Base-by-base conservation (phyloP, 2,888 invertebrate species). In the Ichneumoninae sp. region DNA sequence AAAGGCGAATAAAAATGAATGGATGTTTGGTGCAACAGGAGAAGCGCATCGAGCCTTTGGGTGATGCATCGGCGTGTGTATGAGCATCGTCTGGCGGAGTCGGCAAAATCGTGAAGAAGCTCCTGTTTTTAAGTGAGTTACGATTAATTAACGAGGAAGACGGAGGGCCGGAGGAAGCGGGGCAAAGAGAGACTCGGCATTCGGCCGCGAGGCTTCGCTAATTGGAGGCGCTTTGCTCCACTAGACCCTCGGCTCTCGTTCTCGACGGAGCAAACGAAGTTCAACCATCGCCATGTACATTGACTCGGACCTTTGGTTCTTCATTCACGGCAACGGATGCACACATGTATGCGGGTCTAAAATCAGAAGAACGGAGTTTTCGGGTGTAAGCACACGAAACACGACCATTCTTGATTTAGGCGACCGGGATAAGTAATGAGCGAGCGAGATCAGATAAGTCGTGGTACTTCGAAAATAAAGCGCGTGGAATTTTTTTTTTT, bases 101-200 rank as follows among this genome's bases (percentile, higher is more conserved):
- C 74, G 69, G 78, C 77, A 66, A 65, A 72, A 82, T 84, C 80
- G 50, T 22, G 75, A 80, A 57, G 72, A 80, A 78, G 69, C 68
- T 72, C 57, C 74, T 70, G 54, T 81, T 82, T 71, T 84, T 60
- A 70, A 75, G 75, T 83, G 88, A 87, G 80, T 88, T 86, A 86
- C 88, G 88, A 87, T 88, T 86, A 90, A 90, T 90, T 87, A 88
- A 85, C 86, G 87, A 84, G 86, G 84, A 84, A 87, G 87, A 86
- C 75, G 10, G 62, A 30, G 62, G 87, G 26, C 57, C 40, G 40
- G 33, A 6, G 0, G 33, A 33, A 40, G 40, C 2, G 40, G 8
- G 40, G 40, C 0, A 22, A 6, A 40, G 86, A 85, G 62, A 30
- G 50, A 66, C 60, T 72, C 44, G n/a, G 54, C 60, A 60, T 77